phyloP scores from a whole-genome alignment of 2,113 vertebrate genomes.

The Apistogramma diplotaenia region DNA sequence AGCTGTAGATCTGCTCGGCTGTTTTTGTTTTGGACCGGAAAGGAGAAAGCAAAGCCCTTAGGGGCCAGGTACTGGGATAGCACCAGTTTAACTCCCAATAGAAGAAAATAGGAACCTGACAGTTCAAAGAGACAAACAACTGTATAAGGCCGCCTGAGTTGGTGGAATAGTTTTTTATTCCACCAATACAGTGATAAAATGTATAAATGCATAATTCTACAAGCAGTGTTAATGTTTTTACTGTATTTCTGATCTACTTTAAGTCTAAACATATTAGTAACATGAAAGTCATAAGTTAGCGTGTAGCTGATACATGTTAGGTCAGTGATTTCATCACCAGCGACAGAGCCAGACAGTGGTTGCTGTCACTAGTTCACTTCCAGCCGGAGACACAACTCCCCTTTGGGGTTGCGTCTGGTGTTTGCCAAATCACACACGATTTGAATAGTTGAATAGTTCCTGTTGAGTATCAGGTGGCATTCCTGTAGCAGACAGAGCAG shows the following conservation, averaged over 20 bases:
- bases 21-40: conserved; percentile 50
- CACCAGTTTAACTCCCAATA: conserved; percentile 22
- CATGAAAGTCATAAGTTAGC: background rate
- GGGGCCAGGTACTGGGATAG: background rate
- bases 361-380: background rate
- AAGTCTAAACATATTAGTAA: background rate
- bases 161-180: background rate
- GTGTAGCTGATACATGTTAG: background rate
- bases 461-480: too few species aligned
- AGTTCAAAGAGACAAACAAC: background rate
- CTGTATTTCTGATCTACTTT: background rate
- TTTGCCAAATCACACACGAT: too few species aligned
- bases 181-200: background rate
- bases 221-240: background rate
- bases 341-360: too few species aligned
- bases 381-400: background rate
- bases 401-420: too few species aligned
- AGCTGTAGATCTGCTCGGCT: conserved; percentile 11
- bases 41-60: conserved; percentile 44
- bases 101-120: conserved; percentile 7
- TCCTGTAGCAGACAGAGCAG: background rate
- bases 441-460: too few species aligned
- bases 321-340: background rate
- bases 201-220: background rate
- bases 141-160: background rate